Percentiles rank a stretch among this genome's conserved stretches.
These are phyloP conservation scores for Oithona nana DNA, from an alignment of 2,888 invertebrate genomes.

Conservation along the genomic window DNA sequence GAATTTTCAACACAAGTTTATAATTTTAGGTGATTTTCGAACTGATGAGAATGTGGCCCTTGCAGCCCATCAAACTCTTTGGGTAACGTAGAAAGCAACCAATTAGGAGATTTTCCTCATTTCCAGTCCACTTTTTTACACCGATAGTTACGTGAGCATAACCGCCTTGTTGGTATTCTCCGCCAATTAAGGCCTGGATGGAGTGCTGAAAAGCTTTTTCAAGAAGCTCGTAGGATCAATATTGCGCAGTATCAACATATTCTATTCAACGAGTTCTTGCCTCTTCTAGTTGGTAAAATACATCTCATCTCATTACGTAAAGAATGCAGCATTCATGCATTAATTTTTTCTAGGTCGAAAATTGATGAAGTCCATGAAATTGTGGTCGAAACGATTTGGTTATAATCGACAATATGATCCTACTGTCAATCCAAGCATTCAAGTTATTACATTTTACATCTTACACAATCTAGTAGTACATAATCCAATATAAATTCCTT, in stretches of 20 bases:
- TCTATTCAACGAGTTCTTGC: not conserved
- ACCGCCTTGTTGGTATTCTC: not conserved
- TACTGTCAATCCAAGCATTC: not conserved
- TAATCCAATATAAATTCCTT: no score
- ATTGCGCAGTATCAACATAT: not conserved
- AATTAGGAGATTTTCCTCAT: no score
- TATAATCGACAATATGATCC: not conserved
- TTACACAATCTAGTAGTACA: no score
- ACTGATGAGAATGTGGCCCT: not conserved
- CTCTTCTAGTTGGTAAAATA: not conserved
- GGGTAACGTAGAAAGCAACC: no score
- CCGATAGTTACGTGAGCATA: not conserved
- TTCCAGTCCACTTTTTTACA: no score
- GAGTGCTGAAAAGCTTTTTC: not conserved
- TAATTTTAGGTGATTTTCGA: not conserved
- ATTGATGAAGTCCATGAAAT: not conserved
- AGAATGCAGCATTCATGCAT: no score
- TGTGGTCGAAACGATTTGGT: not conserved
- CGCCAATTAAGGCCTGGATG: not conserved
- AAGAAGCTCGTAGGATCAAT: not conserved
- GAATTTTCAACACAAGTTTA: no score
- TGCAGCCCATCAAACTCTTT: not conserved
- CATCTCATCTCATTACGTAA: not conserved
- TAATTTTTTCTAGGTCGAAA: not conserved
- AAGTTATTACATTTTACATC: no score